Conservation (phyloP, 2,888 invertebrate genomes). For the Drosophila helvetica region DNA sequence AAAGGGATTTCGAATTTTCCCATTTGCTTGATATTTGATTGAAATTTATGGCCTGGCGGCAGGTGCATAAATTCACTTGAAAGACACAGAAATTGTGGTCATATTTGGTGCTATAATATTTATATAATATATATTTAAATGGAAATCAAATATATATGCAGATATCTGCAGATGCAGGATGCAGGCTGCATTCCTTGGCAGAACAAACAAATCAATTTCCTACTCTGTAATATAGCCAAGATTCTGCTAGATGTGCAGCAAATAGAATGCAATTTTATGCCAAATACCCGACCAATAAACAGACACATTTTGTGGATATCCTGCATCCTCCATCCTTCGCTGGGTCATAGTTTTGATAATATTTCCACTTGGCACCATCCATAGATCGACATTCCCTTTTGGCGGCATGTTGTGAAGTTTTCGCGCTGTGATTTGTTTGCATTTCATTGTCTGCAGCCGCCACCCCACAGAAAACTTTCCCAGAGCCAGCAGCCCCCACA, state of each 20-base stretch:
- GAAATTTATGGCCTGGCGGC: slow-evolving; percentile 52
- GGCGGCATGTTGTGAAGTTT: slow-evolving; percentile 60
- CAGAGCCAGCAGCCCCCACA: neutral
- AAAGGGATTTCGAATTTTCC: slow-evolving; percentile 38
- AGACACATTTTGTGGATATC: slow-evolving; percentile 31
- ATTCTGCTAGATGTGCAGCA: neutral
- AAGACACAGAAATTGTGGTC: neutral
- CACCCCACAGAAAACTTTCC: slow-evolving; percentile 43
- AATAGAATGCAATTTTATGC: slow-evolving; percentile 20
- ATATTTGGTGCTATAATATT: neutral
- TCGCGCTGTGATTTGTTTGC: slow-evolving; percentile 60
- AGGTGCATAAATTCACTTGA: no score
- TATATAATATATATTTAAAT: neutral
- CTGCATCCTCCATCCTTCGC: neutral
- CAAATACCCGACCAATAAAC: slow-evolving; percentile 39
- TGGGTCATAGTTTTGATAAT: slow-evolving; percentile 56
- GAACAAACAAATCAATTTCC: neutral
- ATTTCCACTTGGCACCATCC: slow-evolving; percentile 72
- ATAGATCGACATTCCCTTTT: slow-evolving; percentile 65
- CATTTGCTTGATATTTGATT: slow-evolving; percentile 55
- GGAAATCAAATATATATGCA: neutral
- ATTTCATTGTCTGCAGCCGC: slow-evolving; percentile 63
- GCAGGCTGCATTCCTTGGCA: no score
- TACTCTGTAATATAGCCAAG: neutral
- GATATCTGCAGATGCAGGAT: neutral